These are phyloP conservation scores for Microctenopoma stevenorrisi DNA, from an alignment of 2,797 vertebrate species.

Conservation along the genomic window DNA sequence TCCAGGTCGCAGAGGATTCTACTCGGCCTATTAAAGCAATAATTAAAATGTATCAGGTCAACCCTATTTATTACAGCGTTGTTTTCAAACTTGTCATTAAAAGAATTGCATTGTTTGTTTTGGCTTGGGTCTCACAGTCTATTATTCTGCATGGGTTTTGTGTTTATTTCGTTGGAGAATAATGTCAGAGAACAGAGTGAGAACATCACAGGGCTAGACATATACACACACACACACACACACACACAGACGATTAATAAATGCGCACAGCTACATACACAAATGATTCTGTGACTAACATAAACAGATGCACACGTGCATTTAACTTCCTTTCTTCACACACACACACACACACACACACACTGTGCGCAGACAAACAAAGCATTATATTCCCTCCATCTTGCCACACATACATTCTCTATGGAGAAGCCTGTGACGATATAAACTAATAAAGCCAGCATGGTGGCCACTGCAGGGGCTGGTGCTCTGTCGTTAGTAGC, in stretches of 20 bases:
- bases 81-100: slow-evolving; percentile 52
- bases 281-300: slow-evolving; percentile 23
- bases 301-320: slow-evolving; percentile 16
- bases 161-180: slow-evolving; percentile 61
- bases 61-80: slow-evolving; percentile 45
- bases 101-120: slow-evolving; percentile 48
- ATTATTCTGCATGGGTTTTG: slow-evolving; percentile 39
- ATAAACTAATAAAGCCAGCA: slow-evolving; percentile 80
- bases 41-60: slow-evolving; percentile 57
- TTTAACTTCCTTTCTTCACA: slow-evolving; percentile 2
- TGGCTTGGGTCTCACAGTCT: slow-evolving; percentile 50
- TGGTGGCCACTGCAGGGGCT: slow-evolving; percentile 69
- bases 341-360: slow-evolving; percentile 9
- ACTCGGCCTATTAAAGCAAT: slow-evolving; percentile 59
- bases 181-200: slow-evolving; percentile 31
- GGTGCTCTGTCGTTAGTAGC: slow-evolving; percentile 63
- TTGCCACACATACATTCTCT: slow-evolving; percentile 55
- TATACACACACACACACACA: neutral
- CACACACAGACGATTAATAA: neutral
- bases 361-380: slow-evolving; percentile 45
- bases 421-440: slow-evolving; percentile 62
- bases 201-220: slow-evolving; percentile 28
- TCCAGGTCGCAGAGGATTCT: slow-evolving; percentile 45
- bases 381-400: slow-evolving; percentile 51
- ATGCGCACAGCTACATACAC: slow-evolving; percentile 9